A percentile compares a stretch with the other conserved stretches of the same genome.
These are phyloP conservation scores for Phaonia tiefii DNA, from an alignment of 2,888 invertebrate genomes.

Conservation along the genomic window DNA sequence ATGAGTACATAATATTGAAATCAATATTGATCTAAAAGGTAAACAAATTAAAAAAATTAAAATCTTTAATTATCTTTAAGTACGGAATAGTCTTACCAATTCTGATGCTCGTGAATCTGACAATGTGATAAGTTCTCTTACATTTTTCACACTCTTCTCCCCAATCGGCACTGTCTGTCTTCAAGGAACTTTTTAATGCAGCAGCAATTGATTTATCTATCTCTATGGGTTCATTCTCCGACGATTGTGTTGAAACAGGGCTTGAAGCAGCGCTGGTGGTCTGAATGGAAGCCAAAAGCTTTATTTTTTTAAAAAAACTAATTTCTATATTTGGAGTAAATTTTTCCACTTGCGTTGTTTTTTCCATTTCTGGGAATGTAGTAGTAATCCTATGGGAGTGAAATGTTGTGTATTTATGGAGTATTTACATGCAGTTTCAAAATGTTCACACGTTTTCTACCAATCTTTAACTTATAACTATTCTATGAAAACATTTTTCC, in stretches of 20 bases:
- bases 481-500: no score
- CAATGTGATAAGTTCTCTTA: slow-evolving; percentile 17
- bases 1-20: slow-evolving; percentile 50
- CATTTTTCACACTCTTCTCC: slow-evolving; percentile 12
- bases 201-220: no score
- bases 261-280: not conserved
- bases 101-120: no score
- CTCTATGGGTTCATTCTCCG: no score
- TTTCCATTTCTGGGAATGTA: no score
- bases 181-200: slow-evolving; percentile 19
- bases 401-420: no score
- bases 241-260: not conserved
- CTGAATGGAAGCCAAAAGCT: no score
- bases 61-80: not conserved
- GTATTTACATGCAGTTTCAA: no score
- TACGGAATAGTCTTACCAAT: slow-evolving; percentile 24
- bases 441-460: no score
- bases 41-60: not conserved
- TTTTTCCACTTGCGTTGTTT: slow-evolving; percentile 21
- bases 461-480: no score
- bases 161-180: slow-evolving; percentile 9
- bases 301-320: slow-evolving; percentile 2
- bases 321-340: slow-evolving; percentile 25
- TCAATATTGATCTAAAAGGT: slow-evolving; percentile 51
- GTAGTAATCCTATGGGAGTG: no score